These are phyloP conservation scores for Paralvinella palmiformis DNA, from an alignment of 1,140 invertebrate genomes.

Conservation along the genomic window DNA sequence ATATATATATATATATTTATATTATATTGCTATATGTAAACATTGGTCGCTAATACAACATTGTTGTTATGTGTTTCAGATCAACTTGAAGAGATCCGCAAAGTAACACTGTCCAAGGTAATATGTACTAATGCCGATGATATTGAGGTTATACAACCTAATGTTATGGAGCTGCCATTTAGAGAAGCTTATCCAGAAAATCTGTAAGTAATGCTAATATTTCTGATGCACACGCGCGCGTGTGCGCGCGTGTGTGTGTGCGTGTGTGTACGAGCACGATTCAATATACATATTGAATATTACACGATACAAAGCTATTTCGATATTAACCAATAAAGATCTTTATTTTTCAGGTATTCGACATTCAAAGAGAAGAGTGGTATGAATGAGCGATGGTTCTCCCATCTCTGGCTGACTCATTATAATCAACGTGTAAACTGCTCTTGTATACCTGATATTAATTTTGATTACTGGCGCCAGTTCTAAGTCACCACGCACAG, in stretches of 20 bases:
- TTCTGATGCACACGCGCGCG: background rate
- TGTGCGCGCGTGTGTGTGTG: background rate
- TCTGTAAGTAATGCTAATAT: background rate
- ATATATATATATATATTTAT: too few relatives aligned
- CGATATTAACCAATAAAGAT: background rate
- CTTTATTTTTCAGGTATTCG: background rate
- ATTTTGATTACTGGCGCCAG: too few relatives aligned
- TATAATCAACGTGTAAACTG: background rate
- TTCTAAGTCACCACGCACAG: too few relatives aligned
- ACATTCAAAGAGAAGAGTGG: background rate
- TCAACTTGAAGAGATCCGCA: background rate
- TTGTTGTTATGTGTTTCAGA: too few relatives aligned
- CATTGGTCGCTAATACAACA: too few relatives aligned
- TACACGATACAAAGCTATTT: background rate
- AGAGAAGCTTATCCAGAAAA: background rate
- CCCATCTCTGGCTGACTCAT: background rate
- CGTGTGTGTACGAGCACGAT: background rate
- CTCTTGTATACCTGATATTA: background rate
- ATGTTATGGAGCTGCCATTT: slow-evolving; percentile 10
- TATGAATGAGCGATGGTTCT: background rate
- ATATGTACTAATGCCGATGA: slow-evolving; percentile 1
- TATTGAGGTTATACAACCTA: background rate
- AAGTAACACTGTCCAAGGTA: background rate
- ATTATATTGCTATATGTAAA: too few relatives aligned
- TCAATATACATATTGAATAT: background rate